Evolutionary conservation across 1,140 invertebrate species (phyloP).

Genomic region (Drosophila bipectinata): DNA sequence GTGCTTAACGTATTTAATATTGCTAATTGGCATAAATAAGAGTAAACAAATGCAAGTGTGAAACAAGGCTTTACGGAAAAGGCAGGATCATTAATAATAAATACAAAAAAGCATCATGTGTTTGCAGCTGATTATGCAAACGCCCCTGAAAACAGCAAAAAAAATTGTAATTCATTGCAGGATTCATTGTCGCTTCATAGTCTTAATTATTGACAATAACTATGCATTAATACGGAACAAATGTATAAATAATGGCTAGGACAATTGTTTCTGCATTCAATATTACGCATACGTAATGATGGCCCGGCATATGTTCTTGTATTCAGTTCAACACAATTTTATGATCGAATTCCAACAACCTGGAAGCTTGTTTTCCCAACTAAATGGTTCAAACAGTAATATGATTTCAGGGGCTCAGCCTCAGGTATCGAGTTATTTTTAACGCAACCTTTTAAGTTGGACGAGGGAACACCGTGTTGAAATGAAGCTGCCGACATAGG

Average conservation of each 20-base stretch:
- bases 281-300: slow-evolving; percentile 17
- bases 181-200: slow-evolving; percentile 42
- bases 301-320: slow-evolving; percentile 1
- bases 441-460: neutral
- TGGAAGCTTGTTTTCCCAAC: slow-evolving; percentile 16
- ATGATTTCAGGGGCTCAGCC: neutral
- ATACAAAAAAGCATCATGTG: slow-evolving; percentile 27
- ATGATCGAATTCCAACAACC: neutral
- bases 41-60: slow-evolving; percentile 32
- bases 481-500: slow-evolving; percentile 7
- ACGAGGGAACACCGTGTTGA: neutral
- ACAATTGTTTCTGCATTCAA: slow-evolving; percentile 19
- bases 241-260: slow-evolving; percentile 43
- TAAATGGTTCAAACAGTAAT: slow-evolving; percentile 13
- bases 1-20: slow-evolving; percentile 60
- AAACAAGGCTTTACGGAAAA: slow-evolving; percentile 4
- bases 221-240: slow-evolving; percentile 50
- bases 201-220: slow-evolving; percentile 59
- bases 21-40: slow-evolving; percentile 19
- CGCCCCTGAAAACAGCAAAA: slow-evolving; percentile 14
- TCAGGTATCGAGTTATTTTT: slow-evolving; percentile 8
- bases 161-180: slow-evolving; percentile 41
- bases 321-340: slow-evolving; percentile 23
- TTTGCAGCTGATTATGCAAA: slow-evolving; percentile 44
- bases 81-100: slow-evolving; percentile 26